These are phyloP conservation scores for Macroglossus sobrinus DNA, from an alignment of 2,113 vertebrate species.

Conservation along the genomic window DNA sequence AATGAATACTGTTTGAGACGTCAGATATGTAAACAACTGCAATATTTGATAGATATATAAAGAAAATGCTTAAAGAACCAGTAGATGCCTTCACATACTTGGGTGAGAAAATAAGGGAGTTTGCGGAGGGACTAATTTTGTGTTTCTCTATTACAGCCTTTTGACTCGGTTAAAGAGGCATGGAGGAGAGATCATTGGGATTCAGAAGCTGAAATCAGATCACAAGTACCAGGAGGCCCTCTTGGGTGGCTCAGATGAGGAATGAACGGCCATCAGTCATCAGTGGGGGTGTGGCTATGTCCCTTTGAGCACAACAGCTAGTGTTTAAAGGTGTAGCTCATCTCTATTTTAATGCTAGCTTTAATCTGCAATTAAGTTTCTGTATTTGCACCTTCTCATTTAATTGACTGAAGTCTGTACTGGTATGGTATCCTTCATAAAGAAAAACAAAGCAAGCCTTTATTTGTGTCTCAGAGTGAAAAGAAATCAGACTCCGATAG, in stretches of 20 bases:
- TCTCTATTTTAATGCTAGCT: not conserved
- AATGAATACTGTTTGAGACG: not conserved
- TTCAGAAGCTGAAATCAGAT: conserved; percentile 62
- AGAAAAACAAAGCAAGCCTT: not conserved
- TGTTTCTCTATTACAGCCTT: conserved; percentile 62
- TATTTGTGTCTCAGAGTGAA: not conserved
- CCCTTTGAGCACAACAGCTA: not conserved
- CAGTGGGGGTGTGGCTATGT: rapidly evolving
- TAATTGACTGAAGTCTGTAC: not conserved
- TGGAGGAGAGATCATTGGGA: conserved; percentile 70
- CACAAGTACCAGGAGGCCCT: conserved; percentile 63
- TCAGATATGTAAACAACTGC: not conserved
- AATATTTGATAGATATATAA: not conserved
- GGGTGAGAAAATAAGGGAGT: not conserved
- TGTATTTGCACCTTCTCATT: not conserved
- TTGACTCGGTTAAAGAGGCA: conserved; percentile 30
- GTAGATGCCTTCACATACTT: not conserved
- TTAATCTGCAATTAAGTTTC: not conserved
- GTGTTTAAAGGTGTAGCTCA: rapidly evolving
- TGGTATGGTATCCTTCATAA: not conserved
- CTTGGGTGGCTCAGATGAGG: conserved; percentile 78
- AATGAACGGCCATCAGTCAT: conserved; percentile 35
- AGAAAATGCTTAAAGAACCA: not conserved
- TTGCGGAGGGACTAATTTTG: no score
- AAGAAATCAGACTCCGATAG: not conserved